Conservation (phyloP, 1,140 invertebrate genomes). For the Monomorium pharaonis region DNA sequence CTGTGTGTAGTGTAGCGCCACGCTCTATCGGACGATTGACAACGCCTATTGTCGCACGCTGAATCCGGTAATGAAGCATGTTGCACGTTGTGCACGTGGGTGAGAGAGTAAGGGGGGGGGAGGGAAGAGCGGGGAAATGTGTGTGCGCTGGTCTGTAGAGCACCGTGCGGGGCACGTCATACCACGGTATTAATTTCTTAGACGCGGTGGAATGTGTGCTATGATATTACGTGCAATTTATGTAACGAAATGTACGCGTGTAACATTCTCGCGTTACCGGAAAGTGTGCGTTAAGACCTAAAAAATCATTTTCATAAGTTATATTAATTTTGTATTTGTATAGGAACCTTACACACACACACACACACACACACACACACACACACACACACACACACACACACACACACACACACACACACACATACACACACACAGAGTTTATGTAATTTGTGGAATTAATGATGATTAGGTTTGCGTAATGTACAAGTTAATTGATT, state of each 20-base stretch:
- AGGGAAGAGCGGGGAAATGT: neutral
- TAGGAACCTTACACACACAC: neutral
- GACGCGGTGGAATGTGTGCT: slow-evolving; percentile 10
- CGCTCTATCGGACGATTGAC: slow-evolving; percentile 54
- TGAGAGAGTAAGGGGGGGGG: neutral
- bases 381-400: no score
- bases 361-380: no score
- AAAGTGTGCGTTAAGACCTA: neutral
- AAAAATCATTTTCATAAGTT: neutral
- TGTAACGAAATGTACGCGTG: neutral
- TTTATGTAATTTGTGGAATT: neutral
- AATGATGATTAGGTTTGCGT: neutral
- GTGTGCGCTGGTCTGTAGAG: neutral
- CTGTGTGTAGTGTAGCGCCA: no score
- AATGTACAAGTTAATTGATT: neutral
- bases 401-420: no score
- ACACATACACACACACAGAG: no score
- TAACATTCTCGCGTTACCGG: neutral
- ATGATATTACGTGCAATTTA: slow-evolving; percentile 37
- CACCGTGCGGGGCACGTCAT: neutral
- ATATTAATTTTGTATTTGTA: neutral
- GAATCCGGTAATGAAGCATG: slow-evolving; percentile 58
- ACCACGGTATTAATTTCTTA: slow-evolving; percentile 43
- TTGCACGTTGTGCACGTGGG: neutral
- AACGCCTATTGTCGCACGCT: slow-evolving; percentile 46